Evolutionary conservation across 1,140 invertebrate species (phyloP).

Genomic region (Ceratosolen fusciceps): DNA sequence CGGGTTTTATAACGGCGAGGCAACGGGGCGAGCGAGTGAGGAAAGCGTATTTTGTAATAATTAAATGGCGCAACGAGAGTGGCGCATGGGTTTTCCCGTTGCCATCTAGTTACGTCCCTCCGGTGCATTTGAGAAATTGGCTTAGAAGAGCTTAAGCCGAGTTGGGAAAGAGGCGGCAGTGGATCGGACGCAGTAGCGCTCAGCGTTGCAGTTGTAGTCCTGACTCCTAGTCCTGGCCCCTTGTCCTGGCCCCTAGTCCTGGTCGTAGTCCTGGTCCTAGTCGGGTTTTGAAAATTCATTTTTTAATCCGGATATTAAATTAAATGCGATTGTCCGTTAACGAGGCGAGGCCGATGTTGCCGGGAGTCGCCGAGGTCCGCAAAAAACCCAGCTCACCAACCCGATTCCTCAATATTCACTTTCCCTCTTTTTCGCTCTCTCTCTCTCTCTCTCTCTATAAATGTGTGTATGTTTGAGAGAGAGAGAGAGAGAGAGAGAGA

Average conservation of each 20-base stretch:
- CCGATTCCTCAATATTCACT: background rate
- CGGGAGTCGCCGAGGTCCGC: too few relatives aligned
- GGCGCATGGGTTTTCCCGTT: background rate
- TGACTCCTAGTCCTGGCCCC: background rate
- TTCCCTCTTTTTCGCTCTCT: too few relatives aligned
- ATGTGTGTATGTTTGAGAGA: too few relatives aligned
- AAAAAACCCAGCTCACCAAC: too few relatives aligned
- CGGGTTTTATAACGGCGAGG: too few relatives aligned
- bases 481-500: too few relatives aligned
- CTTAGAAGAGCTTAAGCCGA: constrained; percentile 3
- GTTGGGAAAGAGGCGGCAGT: background rate
- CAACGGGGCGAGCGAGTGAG: background rate
- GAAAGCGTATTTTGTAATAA: constrained; percentile 32
- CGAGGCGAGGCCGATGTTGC: background rate
- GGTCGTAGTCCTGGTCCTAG: background rate
- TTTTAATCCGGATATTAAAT: constrained; percentile 29
- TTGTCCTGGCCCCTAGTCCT: too few relatives aligned
- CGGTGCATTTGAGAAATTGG: constrained; percentile 9
- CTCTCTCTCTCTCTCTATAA: too few relatives aligned
- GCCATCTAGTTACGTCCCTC: background rate
- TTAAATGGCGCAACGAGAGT: constrained; percentile 18
- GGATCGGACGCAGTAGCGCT: too few relatives aligned
- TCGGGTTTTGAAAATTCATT: constrained; percentile 7
- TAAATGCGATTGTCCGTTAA: constrained; percentile 27
- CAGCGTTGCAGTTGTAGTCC: background rate